Conservation (phyloP, 2,888 invertebrate species). For the Epistrophe eligans region DNA sequence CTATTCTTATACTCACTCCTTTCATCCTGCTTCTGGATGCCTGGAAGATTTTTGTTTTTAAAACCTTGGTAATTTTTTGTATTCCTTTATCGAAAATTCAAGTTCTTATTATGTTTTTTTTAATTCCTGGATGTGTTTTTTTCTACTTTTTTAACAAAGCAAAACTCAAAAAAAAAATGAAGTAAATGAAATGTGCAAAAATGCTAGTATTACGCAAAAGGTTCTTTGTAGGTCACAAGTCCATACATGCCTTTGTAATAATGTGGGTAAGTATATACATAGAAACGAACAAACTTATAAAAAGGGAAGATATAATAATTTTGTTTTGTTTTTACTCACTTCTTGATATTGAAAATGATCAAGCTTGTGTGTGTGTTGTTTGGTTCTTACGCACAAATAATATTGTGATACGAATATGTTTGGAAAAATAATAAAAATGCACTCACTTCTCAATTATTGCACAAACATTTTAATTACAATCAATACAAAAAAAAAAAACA, state of each 20-base stretch:
- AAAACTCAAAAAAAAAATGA: slow-evolving; percentile 9
- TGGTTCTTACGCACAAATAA: not conserved
- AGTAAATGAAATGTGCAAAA: slow-evolving; percentile 58
- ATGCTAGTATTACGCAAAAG: slow-evolving; percentile 77
- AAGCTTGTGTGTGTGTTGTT: not conserved
- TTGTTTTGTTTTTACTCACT: slow-evolving; percentile 6
- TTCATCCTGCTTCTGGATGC: slow-evolving; percentile 34
- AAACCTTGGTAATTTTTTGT: slow-evolving; percentile 15
- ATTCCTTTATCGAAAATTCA: slow-evolving; percentile 47
- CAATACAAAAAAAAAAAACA: no score
- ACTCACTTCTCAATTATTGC: no score
- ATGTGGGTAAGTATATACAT: slow-evolving; percentile 7
- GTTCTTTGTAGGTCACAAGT: slow-evolving; percentile 79
- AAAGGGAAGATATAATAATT: slow-evolving; percentile 6
- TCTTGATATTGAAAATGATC: slow-evolving; percentile 27
- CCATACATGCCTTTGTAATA: slow-evolving; percentile 48
- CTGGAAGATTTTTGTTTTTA: not conserved
- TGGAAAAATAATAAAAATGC: not conserved
- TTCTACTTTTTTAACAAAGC: not conserved
- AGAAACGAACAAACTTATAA: not conserved
- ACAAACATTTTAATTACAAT: no score
- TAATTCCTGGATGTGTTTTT: slow-evolving; percentile 3
- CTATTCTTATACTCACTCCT: slow-evolving; percentile 23
- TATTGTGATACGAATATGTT: not conserved
- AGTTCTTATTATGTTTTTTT: slow-evolving; percentile 28